Percentiles rank a stretch among this genome's conserved stretches.
phyloP scores from a whole-genome alignment of 2,113 vertebrate genomes.

The Esox niger region DNA sequence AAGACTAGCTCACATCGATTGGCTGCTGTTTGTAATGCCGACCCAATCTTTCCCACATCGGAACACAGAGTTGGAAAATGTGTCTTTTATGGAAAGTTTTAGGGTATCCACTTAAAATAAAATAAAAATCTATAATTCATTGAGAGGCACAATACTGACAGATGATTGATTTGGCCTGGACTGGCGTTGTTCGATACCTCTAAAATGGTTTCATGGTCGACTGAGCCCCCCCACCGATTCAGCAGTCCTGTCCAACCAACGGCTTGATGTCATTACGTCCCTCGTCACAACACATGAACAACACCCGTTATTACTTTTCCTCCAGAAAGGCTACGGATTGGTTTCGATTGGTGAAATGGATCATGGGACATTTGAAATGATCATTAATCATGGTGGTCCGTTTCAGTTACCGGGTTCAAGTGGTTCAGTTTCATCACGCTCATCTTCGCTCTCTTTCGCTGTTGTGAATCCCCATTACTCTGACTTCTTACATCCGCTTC shows the following conservation, averaged over 20 bases:
- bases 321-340: background rate
- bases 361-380: too few species aligned
- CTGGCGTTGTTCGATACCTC: slow-evolving; percentile 12
- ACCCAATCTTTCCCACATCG: too few species aligned
- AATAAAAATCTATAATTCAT: slow-evolving; percentile 21
- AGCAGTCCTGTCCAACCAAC: background rate
- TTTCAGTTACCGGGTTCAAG: background rate
- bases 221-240: slow-evolving; percentile 20
- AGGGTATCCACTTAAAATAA: slow-evolving; percentile 16
- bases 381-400: background rate
- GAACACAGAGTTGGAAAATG: slow-evolving; percentile 15
- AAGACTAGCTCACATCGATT: slow-evolving; percentile 33
- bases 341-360: background rate
- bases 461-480: background rate
- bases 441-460: background rate
- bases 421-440: background rate
- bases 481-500: background rate
- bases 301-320: slow-evolving; percentile 22
- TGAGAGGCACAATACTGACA: slow-evolving; percentile 14
- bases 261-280: slow-evolving; percentile 13
- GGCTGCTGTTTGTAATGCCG: slow-evolving; percentile 23
- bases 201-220: slow-evolving; percentile 28
- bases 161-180: slow-evolving; percentile 34
- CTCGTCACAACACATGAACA: slow-evolving; percentile 24
- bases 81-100: slow-evolving; percentile 27